Evolutionary conservation across 2,113 vertebrate genomes (phyloP).

Genomic region (Cavia aperea): DNA sequence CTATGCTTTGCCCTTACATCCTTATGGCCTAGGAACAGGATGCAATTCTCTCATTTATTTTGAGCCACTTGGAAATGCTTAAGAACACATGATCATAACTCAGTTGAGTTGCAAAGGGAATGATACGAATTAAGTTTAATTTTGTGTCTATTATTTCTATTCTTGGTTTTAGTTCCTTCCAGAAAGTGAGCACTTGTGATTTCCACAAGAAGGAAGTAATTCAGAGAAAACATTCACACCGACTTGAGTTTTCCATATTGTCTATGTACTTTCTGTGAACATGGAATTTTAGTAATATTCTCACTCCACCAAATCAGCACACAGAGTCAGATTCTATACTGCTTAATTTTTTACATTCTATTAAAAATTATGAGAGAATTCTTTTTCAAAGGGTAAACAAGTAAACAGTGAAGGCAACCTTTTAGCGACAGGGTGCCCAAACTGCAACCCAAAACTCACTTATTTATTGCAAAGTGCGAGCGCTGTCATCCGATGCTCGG

Average conservation of each 20-base stretch:
- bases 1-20: not conserved
- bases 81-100: not conserved
- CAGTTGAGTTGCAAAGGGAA: not conserved
- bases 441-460: not conserved
- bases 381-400: constrained; percentile 7
- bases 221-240: not conserved
- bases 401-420: not conserved
- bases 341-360: not conserved
- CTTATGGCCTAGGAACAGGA: not conserved
- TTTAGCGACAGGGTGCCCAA: not conserved
- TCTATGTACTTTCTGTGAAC: not conserved
- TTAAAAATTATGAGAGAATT: constrained; percentile 29
- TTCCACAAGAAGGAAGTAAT: not conserved
- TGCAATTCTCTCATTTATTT: not conserved
- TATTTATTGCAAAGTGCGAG: not conserved
- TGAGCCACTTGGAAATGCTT: not conserved
- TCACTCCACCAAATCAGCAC: not conserved
- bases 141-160: not conserved
- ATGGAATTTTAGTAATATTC: not conserved
- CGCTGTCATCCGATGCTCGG: not conserved
- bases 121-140: not conserved
- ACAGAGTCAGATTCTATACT: not conserved
- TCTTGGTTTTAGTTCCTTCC: constrained; percentile 33
- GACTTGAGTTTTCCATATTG: not conserved
- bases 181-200: constrained; percentile 18